A percentile compares a stretch with the other conserved stretches of the same genome.
These are phyloP conservation scores for Gymnocypris eckloni DNA, from an alignment of 2,797 vertebrate species.

Conservation along the genomic window DNA sequence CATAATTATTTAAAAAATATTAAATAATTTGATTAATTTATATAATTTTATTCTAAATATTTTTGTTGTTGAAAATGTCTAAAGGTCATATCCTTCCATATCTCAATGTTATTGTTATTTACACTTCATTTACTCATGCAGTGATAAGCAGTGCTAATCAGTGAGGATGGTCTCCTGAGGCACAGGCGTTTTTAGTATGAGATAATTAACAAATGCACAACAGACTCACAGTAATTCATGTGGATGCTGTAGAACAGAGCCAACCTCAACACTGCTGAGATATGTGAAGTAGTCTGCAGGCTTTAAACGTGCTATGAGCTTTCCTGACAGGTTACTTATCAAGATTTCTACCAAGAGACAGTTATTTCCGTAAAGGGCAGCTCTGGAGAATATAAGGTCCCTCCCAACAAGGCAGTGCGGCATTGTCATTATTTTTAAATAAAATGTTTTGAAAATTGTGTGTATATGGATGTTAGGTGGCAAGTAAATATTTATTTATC, in stretches of 20 bases:
- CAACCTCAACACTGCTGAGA: background rate
- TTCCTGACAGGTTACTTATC: background rate
- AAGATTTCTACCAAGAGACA: background rate
- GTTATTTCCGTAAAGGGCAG: background rate
- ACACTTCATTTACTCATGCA: constrained; percentile 47
- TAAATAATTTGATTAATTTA: too few relatives aligned
- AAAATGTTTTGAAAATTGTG: background rate
- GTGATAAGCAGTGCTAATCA: constrained; percentile 61
- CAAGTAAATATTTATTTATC: background rate
- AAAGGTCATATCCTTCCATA: constrained; percentile 36
- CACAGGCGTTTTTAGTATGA: constrained; percentile 65
- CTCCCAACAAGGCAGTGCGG: background rate
- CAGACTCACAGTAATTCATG: background rate
- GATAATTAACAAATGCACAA: constrained; percentile 71
- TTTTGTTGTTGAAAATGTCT: background rate
- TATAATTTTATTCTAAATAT: too few relatives aligned
- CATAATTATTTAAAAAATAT: too few relatives aligned
- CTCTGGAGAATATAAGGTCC: background rate
- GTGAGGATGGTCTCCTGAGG: constrained; percentile 63
- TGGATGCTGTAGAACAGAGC: background rate
- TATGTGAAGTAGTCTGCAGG: constrained; percentile 38
- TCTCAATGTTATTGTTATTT: constrained; percentile 51
- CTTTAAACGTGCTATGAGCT: background rate
- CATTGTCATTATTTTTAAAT: background rate
- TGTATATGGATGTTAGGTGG: background rate